Evolutionary conservation across 2,888 invertebrate species (phyloP), one percentile per base, ranked within the genome.

Genomic region (Scaptodrosophila latifasciaeformis): DNA sequence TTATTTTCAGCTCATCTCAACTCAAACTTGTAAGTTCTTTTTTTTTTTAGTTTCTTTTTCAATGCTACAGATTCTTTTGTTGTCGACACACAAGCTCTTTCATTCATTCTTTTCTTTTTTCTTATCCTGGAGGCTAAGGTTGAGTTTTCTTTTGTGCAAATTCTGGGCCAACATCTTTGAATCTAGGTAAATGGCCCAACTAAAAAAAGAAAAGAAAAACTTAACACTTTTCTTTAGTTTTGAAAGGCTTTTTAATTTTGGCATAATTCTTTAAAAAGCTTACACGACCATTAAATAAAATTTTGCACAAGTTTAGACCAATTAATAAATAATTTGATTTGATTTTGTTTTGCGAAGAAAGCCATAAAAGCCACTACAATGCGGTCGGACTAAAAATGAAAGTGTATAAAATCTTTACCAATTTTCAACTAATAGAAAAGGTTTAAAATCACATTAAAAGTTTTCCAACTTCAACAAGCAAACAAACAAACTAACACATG

Each of bases 381-480:
- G n/a, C n/a, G n/a, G n/a, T n/a, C 34, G 3, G 44, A 58, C 57
- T 72, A 47, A 57, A 72, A 71, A 74, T 71, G 61, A 72, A 79
- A 79, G 79, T 66, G 63, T 59, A 52, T 58, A 62, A 79, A 79
- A 71, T 71, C 72, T 76, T 54, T 47, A 51, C 62, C 77, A 69
- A 79, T 72, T 79, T 76, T 61, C 72, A 76, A 63, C 80, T 76
- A 71, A 76, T 71, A 76, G 61, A 59, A 59, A 54, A 51, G 72
- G 66, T 75, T 72, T 76, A 65, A 76, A 79, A 79, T 68, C 79
- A 72, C 77, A 79, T 72, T 72, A 76, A 76, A 70, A 66, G 71
- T 55, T 79, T 78, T 55, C 49, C 44, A 46, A n/a, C n/a, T n/a
- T n/a, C 71, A 67, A 34, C 34, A 34, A 34, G 59, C 57, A 49